Conservation (phyloP, 2,113 vertebrate species). For the Cyphomyrus discorhynchus region DNA sequence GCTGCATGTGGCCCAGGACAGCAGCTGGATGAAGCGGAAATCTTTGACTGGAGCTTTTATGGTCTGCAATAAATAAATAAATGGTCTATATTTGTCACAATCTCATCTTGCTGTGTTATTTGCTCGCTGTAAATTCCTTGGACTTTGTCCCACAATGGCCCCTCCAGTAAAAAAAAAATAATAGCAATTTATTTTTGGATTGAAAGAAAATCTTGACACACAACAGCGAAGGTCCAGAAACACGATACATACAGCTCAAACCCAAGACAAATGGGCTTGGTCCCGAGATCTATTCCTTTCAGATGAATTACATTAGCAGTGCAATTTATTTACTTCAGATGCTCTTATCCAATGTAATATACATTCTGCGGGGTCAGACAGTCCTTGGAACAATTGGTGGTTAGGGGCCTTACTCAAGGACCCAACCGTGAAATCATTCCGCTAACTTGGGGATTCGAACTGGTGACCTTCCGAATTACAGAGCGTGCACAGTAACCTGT, state of each 20-base stretch:
- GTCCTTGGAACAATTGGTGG: neutral
- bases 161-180: neutral
- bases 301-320: neutral
- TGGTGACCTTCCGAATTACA: neutral
- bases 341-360: neutral
- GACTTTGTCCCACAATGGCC: neutral
- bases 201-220: neutral
- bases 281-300: too few relatives aligned
- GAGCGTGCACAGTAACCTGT: neutral
- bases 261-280: neutral
- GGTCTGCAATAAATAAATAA: neutral
- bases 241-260: neutral
- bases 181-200: neutral
- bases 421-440: neutral
- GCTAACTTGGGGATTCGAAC: neutral
- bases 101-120: neutral
- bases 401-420: neutral
- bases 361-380: neutral
- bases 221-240: neutral
- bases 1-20: neutral
- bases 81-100: neutral
- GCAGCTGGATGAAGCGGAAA: slow-evolving; percentile 6
- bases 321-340: neutral
- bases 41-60: neutral
- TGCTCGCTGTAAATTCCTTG: neutral